Conservation (phyloP, 2,797 vertebrate species). For the Mastacembelus armatus region DNA sequence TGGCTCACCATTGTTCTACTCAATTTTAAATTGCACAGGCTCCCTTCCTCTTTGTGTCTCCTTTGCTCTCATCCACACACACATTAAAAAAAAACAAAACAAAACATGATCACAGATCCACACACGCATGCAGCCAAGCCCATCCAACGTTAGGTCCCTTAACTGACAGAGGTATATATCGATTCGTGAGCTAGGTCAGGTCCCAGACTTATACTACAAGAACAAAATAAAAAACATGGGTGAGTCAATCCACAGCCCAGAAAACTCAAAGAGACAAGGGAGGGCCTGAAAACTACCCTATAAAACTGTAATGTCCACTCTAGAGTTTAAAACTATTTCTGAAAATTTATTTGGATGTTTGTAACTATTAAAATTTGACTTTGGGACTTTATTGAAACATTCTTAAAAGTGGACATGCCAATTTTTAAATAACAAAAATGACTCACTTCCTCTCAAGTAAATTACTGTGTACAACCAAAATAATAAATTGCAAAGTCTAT, state of each 20-base stretch:
- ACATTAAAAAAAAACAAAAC: neutral
- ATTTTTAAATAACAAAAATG: neutral
- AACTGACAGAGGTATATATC: constrained; percentile 48
- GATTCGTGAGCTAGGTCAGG: constrained; percentile 56
- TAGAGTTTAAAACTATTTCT: constrained; percentile 7
- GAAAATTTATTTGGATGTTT: constrained; percentile 4
- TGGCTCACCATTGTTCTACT: constrained; percentile 51
- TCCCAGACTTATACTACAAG: constrained; percentile 18
- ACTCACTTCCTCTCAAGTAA: neutral
- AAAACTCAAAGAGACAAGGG: constrained; percentile 28
- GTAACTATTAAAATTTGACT: constrained; percentile 4
- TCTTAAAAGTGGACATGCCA: neutral
- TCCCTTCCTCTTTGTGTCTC: constrained; percentile 13
- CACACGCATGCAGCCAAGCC: neutral
- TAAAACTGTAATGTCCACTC: constrained; percentile 23
- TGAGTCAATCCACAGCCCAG: constrained; percentile 37
- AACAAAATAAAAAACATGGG: neutral
- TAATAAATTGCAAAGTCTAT: neutral
- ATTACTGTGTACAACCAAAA: neutral
- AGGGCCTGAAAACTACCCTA: constrained; percentile 2
- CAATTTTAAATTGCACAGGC: constrained; percentile 39
- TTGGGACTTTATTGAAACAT: neutral
- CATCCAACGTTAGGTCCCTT: constrained; percentile 24
- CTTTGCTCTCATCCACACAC: neutral
- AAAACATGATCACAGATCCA: neutral